Evolutionary conservation across 2,888 invertebrate species (phyloP).

Genomic region (Pediacus dermestoides): DNA sequence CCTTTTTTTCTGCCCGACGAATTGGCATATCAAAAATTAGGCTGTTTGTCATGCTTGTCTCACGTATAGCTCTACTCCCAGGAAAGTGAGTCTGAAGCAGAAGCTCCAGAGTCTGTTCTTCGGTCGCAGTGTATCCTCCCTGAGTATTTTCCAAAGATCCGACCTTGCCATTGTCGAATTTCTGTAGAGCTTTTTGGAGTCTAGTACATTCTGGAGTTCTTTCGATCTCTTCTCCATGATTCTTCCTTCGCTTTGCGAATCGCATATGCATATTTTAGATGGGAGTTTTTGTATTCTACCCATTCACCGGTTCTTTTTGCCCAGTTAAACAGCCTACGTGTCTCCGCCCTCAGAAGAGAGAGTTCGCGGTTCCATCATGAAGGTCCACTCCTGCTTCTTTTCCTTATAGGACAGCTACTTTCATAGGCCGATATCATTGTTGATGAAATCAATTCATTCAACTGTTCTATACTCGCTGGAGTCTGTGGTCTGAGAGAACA

Average conservation of each 20-base stretch:
- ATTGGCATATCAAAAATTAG: neutral
- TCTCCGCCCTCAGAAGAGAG: neutral
- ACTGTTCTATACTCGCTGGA: neutral
- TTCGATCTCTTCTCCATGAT: constrained; percentile 2
- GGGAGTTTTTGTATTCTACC: neutral
- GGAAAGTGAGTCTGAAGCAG: constrained; percentile 5
- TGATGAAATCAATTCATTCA: neutral
- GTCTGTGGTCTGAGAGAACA: neutral
- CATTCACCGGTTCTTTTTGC: neutral
- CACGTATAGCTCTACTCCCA: neutral
- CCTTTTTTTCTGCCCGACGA: neutral
- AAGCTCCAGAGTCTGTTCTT: neutral
- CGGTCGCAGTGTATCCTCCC: neutral
- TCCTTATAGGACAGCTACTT: neutral
- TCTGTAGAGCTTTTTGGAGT: constrained; percentile 1
- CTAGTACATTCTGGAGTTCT: constrained; percentile 4
- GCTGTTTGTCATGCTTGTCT: neutral
- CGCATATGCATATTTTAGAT: constrained; percentile 1
- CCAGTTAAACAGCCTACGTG: neutral
- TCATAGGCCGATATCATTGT: neutral
- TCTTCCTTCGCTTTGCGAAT: neutral
- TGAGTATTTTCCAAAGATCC: neutral
- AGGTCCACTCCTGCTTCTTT: neutral
- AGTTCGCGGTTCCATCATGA: constrained; percentile 4
- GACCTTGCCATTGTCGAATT: neutral